Base-by-base conservation (phyloP, 2,888 invertebrate species). In the Timema podura region DNA sequence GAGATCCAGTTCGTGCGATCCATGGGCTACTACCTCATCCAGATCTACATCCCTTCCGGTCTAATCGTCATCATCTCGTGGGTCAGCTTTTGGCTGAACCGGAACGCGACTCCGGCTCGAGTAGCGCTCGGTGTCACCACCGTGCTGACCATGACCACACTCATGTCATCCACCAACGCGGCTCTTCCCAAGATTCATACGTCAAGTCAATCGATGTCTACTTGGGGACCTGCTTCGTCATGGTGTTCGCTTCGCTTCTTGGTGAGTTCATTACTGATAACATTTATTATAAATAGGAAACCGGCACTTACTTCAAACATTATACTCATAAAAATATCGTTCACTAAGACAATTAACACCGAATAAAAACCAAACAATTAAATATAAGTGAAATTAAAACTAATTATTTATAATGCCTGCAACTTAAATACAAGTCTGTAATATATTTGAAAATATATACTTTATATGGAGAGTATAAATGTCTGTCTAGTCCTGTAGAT, bases 11-110 rank as follows among this genome's bases (percentile, higher is more conserved):
- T 97, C 85, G 95, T 95, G 78, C 91, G 97, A 77, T 96, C 96
- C 81, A 96, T 97, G 95, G 97, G 97, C 81, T 97, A 97, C 88
- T 97, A 97, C 87, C 88, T 96, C 81, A 97, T 97, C 85, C 96
- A 96, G 87, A 96, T 96, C 85, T 96, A 96, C 87, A 95, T 96
- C 86, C 96, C 96, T 81, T 96, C 96, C 84, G 93, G 95, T 83
- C 89, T 96, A 83, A 96, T 96, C 85, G 96, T 96, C 82, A 95
- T 96, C 84, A 96, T 96, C 86, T 95, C 95, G 80, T 96, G 96
- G 96, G 95, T 96, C 82, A 94, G 93, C 81, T 96, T 96, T 86
- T 96, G 95, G 96, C 87, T 96, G 82, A 95, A 96, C 85, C 89
- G 95, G 80, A 95, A 95, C 83, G 95, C 95, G 77, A 96, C 95